phyloP scores from a whole-genome alignment of 2,888 invertebrate genomes.

The Galerucella pusilla region DNA sequence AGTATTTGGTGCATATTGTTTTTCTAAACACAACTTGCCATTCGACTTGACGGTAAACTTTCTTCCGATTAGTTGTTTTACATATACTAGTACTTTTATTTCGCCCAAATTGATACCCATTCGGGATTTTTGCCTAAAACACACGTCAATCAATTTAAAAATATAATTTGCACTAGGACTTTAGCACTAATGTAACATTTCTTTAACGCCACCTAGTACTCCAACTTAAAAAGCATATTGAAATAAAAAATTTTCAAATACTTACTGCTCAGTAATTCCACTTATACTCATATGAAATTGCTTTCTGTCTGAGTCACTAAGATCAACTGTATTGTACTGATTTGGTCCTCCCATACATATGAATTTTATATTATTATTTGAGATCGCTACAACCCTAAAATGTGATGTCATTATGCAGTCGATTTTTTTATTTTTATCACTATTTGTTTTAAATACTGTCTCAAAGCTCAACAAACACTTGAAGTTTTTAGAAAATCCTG shows the following conservation, averaged over 20 bases:
- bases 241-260: constrained; percentile 42
- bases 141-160: constrained; percentile 2
- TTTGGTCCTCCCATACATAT: constrained; percentile 64
- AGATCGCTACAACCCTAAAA: constrained; percentile 72
- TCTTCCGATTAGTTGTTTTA: constrained; percentile 77
- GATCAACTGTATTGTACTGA: constrained; percentile 63
- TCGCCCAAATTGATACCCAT: constrained; percentile 84
- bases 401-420: neutral
- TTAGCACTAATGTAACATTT: neutral
- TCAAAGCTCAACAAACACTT: neutral
- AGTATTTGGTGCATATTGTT: constrained; percentile 75
- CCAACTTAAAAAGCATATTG: neutral
- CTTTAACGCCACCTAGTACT: neutral
- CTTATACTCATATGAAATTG: constrained; percentile 68
- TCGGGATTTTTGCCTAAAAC: constrained; percentile 74
- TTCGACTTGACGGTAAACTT: constrained; percentile 71
- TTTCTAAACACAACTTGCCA: constrained; percentile 75
- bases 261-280: constrained; percentile 71
- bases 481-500: too few relatives aligned
- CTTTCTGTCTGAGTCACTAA: constrained; percentile 53
- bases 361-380: constrained; percentile 68
- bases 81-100: constrained; percentile 76
- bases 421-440: neutral
- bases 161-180: neutral
- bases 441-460: neutral